A percentile compares a stretch with the other conserved stretches of the same genome.
Conservation (phyloP, 53 echinoderm and acorn worm species). For the Apostichopus leukothele region DNA sequence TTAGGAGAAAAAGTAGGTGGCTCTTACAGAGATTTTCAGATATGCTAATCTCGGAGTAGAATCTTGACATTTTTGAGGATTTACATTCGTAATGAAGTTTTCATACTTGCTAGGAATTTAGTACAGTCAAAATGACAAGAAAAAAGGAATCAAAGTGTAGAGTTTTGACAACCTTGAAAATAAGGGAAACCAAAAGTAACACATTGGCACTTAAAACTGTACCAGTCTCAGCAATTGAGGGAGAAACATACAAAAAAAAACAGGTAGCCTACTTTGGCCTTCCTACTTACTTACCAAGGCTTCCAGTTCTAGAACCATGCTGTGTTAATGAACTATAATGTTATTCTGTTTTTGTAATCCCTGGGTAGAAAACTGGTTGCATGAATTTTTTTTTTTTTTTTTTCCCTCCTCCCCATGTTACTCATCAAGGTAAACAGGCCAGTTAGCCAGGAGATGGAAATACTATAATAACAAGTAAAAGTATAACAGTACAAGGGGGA, state of each 20-base stretch:
- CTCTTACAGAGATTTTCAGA: background rate
- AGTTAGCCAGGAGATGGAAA: background rate
- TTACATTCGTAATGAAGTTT: conserved; percentile 37
- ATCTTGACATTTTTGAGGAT: conserved; percentile 25
- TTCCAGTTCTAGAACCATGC: conserved; percentile 9
- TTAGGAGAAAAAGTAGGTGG: conserved; percentile 10
- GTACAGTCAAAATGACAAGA: background rate
- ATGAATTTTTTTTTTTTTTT: background rate
- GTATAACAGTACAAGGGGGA: background rate
- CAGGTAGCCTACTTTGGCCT: background rate
- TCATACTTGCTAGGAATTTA: too few relatives aligned
- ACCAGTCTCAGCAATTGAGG: conserved; percentile 4
- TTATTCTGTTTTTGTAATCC: conserved; percentile 18
- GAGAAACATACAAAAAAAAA: background rate
- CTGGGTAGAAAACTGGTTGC: background rate
- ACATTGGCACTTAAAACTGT: conserved; percentile 21
- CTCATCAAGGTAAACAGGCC: background rate
- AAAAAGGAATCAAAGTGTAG: too few relatives aligned
- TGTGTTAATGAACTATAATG: conserved; percentile 38
- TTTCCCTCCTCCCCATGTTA: background rate
- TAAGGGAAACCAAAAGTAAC: background rate
- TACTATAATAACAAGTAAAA: background rate
- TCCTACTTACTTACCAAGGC: conserved; percentile 27
- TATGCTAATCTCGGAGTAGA: conserved; percentile 1
- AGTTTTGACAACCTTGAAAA: conserved; percentile 11